Base-by-base conservation (phyloP, 1,140 invertebrate genomes). In the Monomorium pharaonis region DNA sequence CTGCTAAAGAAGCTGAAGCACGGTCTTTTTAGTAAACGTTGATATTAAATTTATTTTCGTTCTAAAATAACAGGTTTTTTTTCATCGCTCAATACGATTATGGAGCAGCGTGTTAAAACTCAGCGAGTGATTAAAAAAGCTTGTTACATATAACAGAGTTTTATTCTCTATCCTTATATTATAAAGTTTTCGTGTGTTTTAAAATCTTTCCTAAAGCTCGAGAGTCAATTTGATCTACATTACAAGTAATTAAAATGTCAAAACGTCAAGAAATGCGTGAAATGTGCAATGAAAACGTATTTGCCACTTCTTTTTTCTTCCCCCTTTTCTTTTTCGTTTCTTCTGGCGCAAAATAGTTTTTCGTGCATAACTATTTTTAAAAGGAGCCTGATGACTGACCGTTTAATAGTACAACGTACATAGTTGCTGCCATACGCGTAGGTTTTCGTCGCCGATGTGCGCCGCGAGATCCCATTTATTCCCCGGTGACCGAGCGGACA, bases 401-500 rank as follows among this genome's bases (percentile, higher is more conserved):
- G 18, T 80, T 69, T 54, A 69, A 54, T 37, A 56, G 18, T 24
- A 18, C 44, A 42, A 42, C 21, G 33, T 70, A 70, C 30, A n/a
- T n/a, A n/a, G n/a, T n/a, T n/a, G n/a, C 18, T 33, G 12, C n/a
- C n/a, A n/a, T 6, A 30, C n/a, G 30, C 44, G 27, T 6, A 30
- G 16, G 44, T 70, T 70, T 56, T 70, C 30, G 62, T n/a, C 63
- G 33, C 16, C 47, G 42, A 60, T 70, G 47, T 27, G 37, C 33
- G 24, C 18, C 21, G 44, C 21, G 42, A 37, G 42, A 78, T 51
- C 44, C 56, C 56, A 49, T 78, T 63, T 78, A 76, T 84, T 42
- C 81, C 56, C 56, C 58, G 56, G 7, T 54, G 80, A 75, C 81
- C 27, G 81, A 14, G 37, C 69, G 37, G 62, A 12, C 62, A 21